Evolutionary conservation across 2,113 vertebrate genomes (phyloP).

Genomic region (Oreochromis spilurus): DNA sequence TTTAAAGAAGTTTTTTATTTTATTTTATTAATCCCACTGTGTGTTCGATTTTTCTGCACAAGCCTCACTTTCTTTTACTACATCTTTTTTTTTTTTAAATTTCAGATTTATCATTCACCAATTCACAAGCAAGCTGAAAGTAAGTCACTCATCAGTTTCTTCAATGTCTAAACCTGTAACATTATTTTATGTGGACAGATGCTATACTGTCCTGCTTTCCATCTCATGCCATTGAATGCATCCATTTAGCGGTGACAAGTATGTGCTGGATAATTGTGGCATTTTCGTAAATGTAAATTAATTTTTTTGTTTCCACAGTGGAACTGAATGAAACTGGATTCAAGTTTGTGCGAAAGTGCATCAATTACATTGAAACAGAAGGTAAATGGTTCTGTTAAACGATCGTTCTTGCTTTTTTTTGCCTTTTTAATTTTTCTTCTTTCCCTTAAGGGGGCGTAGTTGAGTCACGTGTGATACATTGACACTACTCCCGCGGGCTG

Average conservation of each 20-base stretch:
- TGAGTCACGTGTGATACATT: neutral
- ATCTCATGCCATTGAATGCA: neutral
- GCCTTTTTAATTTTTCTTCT: neutral
- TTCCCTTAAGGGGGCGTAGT: constrained; percentile 50
- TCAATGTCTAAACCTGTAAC: neutral
- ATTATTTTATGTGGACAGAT: neutral
- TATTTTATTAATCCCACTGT: neutral
- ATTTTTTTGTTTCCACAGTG: constrained; percentile 72
- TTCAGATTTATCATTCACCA: constrained; percentile 95
- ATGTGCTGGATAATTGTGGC: neutral
- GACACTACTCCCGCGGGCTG: neutral
- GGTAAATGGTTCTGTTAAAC: constrained; percentile 64
- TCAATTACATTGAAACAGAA: constrained; percentile 89
- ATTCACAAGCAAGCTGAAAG: constrained; percentile 97
- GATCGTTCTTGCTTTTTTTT: neutral
- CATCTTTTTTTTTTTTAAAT: constrained; percentile 11
- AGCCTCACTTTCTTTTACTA: constrained; percentile 3
- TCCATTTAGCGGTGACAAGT: neutral
- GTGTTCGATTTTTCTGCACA: neutral
- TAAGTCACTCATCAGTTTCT: constrained; percentile 69
- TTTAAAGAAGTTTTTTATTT: neutral
- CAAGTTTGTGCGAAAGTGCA: constrained; percentile 93
- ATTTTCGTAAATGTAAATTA: neutral
- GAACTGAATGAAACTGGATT: constrained; percentile 94
- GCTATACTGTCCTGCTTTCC: neutral